These are phyloP conservation scores for Oscheius sp. DNA, from an alignment of 2,888 invertebrate species.

Conservation along the genomic window DNA sequence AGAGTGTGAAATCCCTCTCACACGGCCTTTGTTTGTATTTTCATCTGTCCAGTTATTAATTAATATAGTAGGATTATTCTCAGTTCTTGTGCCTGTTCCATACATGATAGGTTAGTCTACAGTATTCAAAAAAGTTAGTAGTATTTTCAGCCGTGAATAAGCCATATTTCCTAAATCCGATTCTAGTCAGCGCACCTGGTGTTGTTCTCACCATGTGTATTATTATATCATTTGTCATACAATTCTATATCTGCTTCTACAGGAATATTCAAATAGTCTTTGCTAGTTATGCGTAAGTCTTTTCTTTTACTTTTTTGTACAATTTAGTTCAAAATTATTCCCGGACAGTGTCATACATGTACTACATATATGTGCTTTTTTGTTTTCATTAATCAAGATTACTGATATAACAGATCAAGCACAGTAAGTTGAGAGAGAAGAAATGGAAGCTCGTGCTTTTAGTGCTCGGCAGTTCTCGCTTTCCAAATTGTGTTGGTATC, in stretches of 20 bases:
- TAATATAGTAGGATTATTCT: constrained; percentile 23
- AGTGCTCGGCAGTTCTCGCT: constrained; percentile 19
- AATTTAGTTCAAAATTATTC: constrained; percentile 17
- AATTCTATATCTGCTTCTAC: constrained; percentile 30
- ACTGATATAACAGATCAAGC: constrained; percentile 14
- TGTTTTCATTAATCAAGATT: constrained; percentile 19
- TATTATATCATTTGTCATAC: constrained; percentile 23
- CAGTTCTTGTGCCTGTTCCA: constrained; percentile 20
- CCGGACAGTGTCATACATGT: constrained; percentile 22
- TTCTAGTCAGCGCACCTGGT: constrained; percentile 24
- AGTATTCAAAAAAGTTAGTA: not conserved
- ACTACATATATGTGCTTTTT: constrained; percentile 18
- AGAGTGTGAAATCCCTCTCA: constrained; percentile 27
- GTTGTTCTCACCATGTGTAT: constrained; percentile 19
- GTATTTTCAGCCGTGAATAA: constrained; percentile 28
- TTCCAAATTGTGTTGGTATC: constrained; percentile 11
- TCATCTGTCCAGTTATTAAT: constrained; percentile 21
- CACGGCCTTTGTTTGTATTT: constrained; percentile 26
- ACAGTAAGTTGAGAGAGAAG: not conserved
- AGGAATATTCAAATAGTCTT: constrained; percentile 28
- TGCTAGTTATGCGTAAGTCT: constrained; percentile 15
- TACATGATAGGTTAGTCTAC: constrained; percentile 33
- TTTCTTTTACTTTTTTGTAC: not conserved
- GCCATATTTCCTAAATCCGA: constrained; percentile 30
- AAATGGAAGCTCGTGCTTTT: not conserved